These are phyloP conservation scores for Hiodon tergisus DNA, from an alignment of 2,113 vertebrate species.

Conservation along the genomic window DNA sequence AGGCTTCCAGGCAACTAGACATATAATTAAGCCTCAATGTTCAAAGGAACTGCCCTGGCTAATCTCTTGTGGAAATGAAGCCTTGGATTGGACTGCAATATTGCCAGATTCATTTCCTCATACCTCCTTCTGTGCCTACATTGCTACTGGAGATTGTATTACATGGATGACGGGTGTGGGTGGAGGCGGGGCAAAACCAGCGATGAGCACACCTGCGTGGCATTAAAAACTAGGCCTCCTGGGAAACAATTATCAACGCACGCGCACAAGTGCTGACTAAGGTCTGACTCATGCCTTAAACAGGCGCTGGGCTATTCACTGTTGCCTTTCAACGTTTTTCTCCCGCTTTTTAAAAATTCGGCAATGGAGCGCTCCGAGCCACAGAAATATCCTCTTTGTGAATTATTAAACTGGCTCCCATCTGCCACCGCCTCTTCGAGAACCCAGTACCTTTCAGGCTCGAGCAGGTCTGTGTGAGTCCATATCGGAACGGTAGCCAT, in stretches of 20 bases:
- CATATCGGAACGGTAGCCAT: too few relatives aligned
- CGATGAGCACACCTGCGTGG: background rate
- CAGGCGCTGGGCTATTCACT: too few relatives aligned
- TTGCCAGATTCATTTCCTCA: background rate
- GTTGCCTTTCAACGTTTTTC: too few relatives aligned
- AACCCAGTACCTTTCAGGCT: constrained; percentile 31
- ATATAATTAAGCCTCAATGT: background rate
- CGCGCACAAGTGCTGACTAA: too few relatives aligned
- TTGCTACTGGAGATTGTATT: too few relatives aligned
- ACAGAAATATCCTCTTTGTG: constrained; percentile 36
- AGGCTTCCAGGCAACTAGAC: background rate
- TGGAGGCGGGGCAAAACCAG: background rate
- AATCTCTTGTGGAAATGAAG: background rate
- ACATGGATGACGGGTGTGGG: background rate
- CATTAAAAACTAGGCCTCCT: background rate
- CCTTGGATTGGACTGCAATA: background rate
- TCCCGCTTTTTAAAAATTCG: background rate
- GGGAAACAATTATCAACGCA: too few relatives aligned
- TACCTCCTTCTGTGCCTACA: background rate
- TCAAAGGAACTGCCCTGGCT: background rate
- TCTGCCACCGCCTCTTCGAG: constrained; percentile 32
- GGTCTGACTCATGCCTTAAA: too few relatives aligned
- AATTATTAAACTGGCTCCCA: constrained; percentile 48
- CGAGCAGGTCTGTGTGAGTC: background rate
- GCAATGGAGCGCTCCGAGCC: background rate